Percentiles rank a stretch among this genome's conserved stretches.
Evolutionary conservation across 2,888 invertebrate species (phyloP).

Genomic region (Lysandra coridon): DNA sequence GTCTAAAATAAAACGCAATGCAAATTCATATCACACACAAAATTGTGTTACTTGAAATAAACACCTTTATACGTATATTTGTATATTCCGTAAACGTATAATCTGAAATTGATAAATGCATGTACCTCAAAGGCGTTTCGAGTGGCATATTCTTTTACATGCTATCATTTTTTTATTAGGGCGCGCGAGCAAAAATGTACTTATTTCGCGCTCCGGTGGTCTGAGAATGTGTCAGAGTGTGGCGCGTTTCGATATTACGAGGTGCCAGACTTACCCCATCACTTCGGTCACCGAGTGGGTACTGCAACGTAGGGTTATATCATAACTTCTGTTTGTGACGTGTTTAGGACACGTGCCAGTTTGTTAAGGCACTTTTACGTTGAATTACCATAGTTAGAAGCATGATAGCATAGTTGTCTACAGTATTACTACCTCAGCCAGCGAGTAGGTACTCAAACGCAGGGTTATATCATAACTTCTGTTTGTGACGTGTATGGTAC

Average conservation of each 20-base stretch:
- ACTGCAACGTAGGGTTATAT: background rate
- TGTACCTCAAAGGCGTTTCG: constrained; percentile 19
- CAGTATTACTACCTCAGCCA: no score
- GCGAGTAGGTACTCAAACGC: no score
- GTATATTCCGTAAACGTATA: background rate
- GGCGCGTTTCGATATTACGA: constrained; percentile 65
- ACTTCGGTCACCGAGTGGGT: constrained; percentile 44
- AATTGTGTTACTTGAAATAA: background rate
- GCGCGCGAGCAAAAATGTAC: constrained; percentile 77
- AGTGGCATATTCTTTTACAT: constrained; percentile 61
- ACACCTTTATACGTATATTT: background rate
- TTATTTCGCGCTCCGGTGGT: constrained; percentile 79
- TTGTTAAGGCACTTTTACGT: background rate
- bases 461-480: no score
- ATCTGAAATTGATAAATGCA: constrained; percentile 12
- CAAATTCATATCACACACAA: no score
- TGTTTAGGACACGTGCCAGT: background rate
- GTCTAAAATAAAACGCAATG: no score
- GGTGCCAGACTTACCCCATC: constrained; percentile 57
- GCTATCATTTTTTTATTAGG: constrained; percentile 77
- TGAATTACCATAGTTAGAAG: no score
- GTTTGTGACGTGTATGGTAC: no score
- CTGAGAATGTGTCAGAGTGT: constrained; percentile 79
- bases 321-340: background rate
- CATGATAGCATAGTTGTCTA: no score